phyloP scores from a whole-genome alignment of 2,113 vertebrate genomes.

The Apaloderma vittatum region DNA sequence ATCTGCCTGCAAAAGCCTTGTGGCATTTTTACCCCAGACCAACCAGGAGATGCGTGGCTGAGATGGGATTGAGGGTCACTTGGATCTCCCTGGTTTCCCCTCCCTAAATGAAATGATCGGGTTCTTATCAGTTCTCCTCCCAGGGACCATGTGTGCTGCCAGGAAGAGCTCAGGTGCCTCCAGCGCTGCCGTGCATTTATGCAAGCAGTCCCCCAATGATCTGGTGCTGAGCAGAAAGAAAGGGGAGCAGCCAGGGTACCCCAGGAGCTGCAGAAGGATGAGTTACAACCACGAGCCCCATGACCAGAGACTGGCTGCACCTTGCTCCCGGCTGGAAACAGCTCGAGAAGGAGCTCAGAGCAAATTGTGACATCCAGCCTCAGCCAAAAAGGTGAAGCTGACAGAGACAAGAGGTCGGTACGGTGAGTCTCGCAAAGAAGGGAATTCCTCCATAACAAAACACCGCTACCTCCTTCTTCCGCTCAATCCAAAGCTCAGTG shows the following conservation, averaged over 20 bases:
- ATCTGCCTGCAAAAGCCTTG: neutral
- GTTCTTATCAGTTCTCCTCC: neutral
- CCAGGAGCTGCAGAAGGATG: neutral
- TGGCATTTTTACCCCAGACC: neutral
- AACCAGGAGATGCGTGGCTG: neutral
- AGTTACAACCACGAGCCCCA: rapidly evolving
- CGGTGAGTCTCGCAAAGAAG: neutral
- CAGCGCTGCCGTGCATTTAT: neutral
- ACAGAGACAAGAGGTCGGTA: neutral
- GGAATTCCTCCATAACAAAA: neutral
- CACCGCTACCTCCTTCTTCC: neutral
- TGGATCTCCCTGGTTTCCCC: neutral
- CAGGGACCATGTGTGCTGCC: neutral
- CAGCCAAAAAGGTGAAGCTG: neutral
- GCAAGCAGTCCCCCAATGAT: neutral
- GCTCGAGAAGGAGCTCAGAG: neutral
- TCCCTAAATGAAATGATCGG: neutral
- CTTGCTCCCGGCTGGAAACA: neutral
- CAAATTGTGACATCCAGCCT: neutral
- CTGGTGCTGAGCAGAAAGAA: neutral
- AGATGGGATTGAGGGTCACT: neutral
- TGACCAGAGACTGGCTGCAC: rapidly evolving
- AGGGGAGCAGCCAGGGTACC: neutral
- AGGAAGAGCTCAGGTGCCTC: neutral
- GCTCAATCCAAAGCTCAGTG: neutral